Evolutionary conservation across 2,797 vertebrate species (phyloP), one percentile per base, ranked within the genome.

Genomic region (Anas georgica): DNA sequence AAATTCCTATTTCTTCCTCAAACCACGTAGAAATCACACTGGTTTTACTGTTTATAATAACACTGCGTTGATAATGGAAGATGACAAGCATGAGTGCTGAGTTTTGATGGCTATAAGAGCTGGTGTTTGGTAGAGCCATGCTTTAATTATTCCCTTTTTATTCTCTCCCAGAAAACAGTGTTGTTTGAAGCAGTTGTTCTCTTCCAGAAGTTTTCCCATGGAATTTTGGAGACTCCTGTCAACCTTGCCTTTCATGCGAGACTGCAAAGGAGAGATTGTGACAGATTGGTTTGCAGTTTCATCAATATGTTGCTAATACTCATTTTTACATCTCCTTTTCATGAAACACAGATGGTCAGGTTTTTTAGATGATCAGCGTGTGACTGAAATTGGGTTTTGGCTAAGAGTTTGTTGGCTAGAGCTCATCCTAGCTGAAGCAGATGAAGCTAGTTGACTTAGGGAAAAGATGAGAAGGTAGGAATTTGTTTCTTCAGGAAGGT

Each of bases 281-380:
- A 94, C 95, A 96, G 96, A 95, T 95, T 95, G 94, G 78, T 88
- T 94, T 93, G 82, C 88, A 68, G 92, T 94, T 95, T 93, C 75
- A 46, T 92, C 95, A 95, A 83, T 96, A 95, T 95, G 93, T 79
- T 95, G 73, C 93, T 96, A 95, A 96, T 96, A 95, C 10, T 95
- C 78, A 75, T 93, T 96, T 95, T 96, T 93, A 78, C 54, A 12
- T 95, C 82, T 93, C 62, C 83, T 60, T 94, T 95, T 95, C 93
- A 91, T 81, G 88, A 87, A 94, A 95, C 93, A 87, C 94, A 95
- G 92, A 97, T 96, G 95, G 96, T 75, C 90, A 95, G 86, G 72
- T 86, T 95, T 93, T 95, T 95, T 58, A 62, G 82, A 87, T 92
- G 92, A 96, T 95, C 69, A 69, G 46, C 83, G 64, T 93, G 86